These are phyloP conservation scores for Bubo bubo DNA, from an alignment of 2,113 vertebrate genomes.

Conservation along the genomic window DNA sequence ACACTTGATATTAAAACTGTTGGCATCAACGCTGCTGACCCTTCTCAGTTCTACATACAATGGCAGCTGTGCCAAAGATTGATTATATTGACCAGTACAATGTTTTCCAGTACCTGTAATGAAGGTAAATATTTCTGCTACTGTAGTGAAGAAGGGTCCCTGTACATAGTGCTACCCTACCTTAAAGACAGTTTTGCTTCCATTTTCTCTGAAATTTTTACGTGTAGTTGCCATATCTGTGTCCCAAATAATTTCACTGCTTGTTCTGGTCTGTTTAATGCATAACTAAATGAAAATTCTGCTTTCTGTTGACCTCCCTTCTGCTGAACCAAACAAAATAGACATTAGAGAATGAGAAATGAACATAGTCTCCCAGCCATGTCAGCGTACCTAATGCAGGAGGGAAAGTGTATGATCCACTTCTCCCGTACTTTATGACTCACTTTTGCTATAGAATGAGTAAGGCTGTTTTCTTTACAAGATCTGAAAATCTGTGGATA, in stretches of 20 bases:
- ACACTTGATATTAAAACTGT: slow-evolving; percentile 32
- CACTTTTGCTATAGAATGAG: neutral
- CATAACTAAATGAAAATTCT: neutral
- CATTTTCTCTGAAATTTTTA: neutral
- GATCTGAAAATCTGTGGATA: neutral
- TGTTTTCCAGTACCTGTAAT: neutral
- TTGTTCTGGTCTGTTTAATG: neutral
- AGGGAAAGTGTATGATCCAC: neutral
- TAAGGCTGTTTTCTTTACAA: neutral
- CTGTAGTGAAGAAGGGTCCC: neutral
- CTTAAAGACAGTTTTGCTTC: neutral
- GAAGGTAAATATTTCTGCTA: neutral
- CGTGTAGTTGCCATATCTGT: neutral
- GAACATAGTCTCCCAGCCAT: neutral
- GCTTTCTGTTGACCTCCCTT: neutral
- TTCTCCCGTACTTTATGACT: neutral
- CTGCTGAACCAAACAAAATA: neutral
- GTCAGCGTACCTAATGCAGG: neutral
- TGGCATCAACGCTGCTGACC: neutral
- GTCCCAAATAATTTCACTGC: neutral
- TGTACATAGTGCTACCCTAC: neutral
- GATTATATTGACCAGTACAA: neutral
- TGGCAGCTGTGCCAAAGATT: neutral
- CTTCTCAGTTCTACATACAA: neutral
- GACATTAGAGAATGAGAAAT: neutral